A percentile compares a stretch with the other conserved stretches of the same genome.
These are phyloP conservation scores for Cynopterus sphinx DNA, from an alignment of 2,797 vertebrate genomes.

Conservation along the genomic window DNA sequence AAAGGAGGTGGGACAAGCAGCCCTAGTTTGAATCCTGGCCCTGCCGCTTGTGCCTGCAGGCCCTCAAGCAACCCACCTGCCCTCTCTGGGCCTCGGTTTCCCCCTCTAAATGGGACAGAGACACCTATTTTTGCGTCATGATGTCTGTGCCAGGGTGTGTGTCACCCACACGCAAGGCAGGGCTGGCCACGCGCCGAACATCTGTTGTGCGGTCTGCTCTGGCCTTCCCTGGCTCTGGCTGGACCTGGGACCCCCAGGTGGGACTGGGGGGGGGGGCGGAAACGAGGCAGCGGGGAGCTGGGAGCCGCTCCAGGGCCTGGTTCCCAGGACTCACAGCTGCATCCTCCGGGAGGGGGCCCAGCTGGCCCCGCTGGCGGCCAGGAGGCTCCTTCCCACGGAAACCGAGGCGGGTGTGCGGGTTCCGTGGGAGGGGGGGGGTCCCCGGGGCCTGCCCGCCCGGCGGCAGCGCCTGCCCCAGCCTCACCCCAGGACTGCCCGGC, in stretches of 20 bases:
- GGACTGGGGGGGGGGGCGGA: neutral
- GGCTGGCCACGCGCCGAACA: neutral
- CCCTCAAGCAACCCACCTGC: neutral
- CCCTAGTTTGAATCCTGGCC: neutral
- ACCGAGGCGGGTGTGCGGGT: neutral
- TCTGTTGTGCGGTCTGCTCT: neutral
- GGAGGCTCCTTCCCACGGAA: neutral
- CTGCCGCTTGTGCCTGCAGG: neutral
- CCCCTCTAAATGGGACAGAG: neutral
- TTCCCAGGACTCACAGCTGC: slow-evolving; percentile 72
- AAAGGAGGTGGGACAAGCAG: neutral
- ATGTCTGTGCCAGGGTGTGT: neutral
- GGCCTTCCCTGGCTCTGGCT: neutral
- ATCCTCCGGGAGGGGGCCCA: neutral
- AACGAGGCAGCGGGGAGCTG: neutral
- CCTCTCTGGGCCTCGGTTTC: neutral
- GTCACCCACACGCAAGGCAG: neutral
- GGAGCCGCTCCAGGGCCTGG: slow-evolving; percentile 7
- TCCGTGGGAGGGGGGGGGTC: neutral
- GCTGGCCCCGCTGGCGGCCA: neutral
- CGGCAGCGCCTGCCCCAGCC: neutral
- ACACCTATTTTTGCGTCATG: neutral
- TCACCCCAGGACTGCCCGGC: neutral
- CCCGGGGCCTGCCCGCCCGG: neutral
- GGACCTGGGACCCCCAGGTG: neutral